Conservation (phyloP, 2,113 vertebrate genomes). For the Cnemophilus loriae region DNA sequence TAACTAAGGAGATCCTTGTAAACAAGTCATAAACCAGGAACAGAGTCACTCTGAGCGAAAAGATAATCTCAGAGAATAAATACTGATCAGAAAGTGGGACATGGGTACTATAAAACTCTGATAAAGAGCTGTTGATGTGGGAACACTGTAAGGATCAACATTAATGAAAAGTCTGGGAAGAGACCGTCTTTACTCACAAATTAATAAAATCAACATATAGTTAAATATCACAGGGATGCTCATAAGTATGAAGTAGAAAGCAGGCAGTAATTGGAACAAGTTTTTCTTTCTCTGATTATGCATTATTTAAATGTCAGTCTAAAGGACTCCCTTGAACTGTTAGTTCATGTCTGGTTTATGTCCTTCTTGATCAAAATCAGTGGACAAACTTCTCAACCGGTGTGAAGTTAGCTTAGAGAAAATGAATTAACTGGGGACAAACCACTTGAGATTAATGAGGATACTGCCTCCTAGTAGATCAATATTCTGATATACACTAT, state of each 20-base stretch:
- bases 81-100: background rate
- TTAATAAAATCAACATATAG: background rate
- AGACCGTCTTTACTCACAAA: conserved; percentile 16
- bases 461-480: background rate
- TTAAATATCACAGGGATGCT: background rate
- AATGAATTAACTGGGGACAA: background rate
- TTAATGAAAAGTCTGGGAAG: background rate
- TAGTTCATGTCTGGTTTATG: background rate
- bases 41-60: background rate
- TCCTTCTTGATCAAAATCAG: background rate
- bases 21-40: conserved; percentile 17
- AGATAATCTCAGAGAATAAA: conserved; percentile 13
- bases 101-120: conserved; percentile 7
- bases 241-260: background rate
- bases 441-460: background rate
- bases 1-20: conserved; percentile 25
- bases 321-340: background rate
- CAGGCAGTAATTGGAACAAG: background rate
- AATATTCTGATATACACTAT: background rate
- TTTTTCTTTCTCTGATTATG: background rate
- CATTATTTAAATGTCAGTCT: background rate
- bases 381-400: background rate
- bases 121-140: conserved; percentile 50
- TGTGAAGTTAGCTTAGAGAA: background rate
- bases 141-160: background rate